Conservation (phyloP, 2,113 vertebrate genomes). For the Ailuropoda melanoleuca region DNA sequence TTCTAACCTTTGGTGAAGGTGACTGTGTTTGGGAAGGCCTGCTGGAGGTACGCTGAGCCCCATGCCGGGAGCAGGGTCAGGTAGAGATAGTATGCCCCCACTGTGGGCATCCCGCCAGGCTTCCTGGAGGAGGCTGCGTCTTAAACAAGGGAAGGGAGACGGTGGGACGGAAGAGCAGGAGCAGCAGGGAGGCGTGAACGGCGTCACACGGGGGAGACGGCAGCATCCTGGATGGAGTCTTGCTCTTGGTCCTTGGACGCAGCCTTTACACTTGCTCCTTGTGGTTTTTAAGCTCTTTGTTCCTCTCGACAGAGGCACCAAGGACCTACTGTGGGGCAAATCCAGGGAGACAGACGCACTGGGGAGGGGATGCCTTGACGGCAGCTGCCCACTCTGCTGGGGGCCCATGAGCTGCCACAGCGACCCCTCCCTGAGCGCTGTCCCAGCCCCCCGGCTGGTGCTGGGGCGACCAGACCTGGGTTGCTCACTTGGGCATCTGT, state of each 20-base stretch:
- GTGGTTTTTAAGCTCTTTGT: conserved; percentile 11
- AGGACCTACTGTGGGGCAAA: background rate
- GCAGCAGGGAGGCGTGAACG: background rate
- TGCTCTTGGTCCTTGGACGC: background rate
- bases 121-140: background rate
- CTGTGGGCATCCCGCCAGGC: background rate
- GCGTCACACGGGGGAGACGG: too few relatives aligned
- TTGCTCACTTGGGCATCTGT: background rate
- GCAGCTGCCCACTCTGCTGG: background rate
- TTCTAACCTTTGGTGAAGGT: background rate
- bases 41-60: background rate
- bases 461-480: background rate
- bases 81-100: background rate
- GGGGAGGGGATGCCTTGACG: background rate
- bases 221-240: background rate
- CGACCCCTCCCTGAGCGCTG: background rate
- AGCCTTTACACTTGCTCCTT: background rate
- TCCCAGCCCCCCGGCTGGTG: background rate
- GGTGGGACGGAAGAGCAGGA: background rate
- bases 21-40: background rate
- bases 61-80: background rate
- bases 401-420: background rate
- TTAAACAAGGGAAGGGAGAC: background rate
- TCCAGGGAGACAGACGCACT: background rate
- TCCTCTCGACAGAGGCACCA: background rate